These are phyloP conservation scores for Eutrigla gurnardus DNA, from an alignment of 2,797 vertebrate genomes.

Conservation along the genomic window DNA sequence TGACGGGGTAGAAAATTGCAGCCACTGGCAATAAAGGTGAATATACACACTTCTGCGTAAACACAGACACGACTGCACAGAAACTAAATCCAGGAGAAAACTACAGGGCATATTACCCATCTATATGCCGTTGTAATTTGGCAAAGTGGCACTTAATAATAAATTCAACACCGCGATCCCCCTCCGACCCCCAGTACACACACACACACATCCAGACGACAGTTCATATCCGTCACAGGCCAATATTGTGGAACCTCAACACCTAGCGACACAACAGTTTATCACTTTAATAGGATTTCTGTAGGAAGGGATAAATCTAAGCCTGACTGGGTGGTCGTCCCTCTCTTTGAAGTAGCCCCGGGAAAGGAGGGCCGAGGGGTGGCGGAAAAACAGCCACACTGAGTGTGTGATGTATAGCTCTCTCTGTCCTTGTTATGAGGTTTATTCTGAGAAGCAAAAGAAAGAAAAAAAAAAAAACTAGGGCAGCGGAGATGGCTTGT, in stretches of 20 bases:
- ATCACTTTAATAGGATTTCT: slow-evolving; percentile 78
- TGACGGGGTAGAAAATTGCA: slow-evolving; percentile 57
- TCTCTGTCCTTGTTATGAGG: slow-evolving; percentile 68
- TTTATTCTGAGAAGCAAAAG: slow-evolving; percentile 64
- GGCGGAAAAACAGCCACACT: slow-evolving; percentile 22
- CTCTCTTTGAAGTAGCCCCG: slow-evolving; percentile 58
- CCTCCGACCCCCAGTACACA: background rate
- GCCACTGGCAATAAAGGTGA: slow-evolving; percentile 44
- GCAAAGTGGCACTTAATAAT: slow-evolving; percentile 52
- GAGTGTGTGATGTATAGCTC: slow-evolving; percentile 60
- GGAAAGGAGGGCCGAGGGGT: slow-evolving; percentile 37
- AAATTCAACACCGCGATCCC: slow-evolving; percentile 49
- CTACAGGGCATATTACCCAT: slow-evolving; percentile 14
- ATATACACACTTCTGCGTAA: slow-evolving; percentile 32
- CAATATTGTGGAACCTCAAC: slow-evolving; percentile 51
- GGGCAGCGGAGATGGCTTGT: slow-evolving; percentile 75
- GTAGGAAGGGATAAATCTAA: slow-evolving; percentile 62
- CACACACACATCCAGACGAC: slow-evolving; percentile 23
- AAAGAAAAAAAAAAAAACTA: slow-evolving; percentile 53
- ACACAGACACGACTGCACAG: slow-evolving; percentile 11
- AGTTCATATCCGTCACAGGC: slow-evolving; percentile 57
- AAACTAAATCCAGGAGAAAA: background rate
- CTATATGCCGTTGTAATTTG: slow-evolving; percentile 46
- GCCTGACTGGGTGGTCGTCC: slow-evolving; percentile 62
- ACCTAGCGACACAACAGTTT: slow-evolving; percentile 63